Evolutionary conservation across 1,140 invertebrate genomes (phyloP).

Genomic region (Mylabris phalerata): DNA sequence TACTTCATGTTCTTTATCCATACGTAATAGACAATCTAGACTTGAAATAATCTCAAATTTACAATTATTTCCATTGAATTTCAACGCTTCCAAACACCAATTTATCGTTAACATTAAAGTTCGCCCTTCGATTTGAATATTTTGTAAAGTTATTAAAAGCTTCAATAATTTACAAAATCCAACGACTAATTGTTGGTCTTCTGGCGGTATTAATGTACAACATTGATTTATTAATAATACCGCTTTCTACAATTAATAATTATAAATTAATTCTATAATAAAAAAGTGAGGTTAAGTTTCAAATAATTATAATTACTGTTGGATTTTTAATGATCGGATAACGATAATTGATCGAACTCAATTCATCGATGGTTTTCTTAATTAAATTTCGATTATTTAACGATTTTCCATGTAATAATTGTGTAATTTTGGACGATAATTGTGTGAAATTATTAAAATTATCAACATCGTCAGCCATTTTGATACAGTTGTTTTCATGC

Average conservation of each 20-base stretch:
- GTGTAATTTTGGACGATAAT: slow-evolving; percentile 39
- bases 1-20: background rate
- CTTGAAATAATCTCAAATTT: background rate
- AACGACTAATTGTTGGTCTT: slow-evolving; percentile 41
- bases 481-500: background rate
- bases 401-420: slow-evolving; percentile 34
- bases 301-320: slow-evolving; percentile 35
- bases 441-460: slow-evolving; percentile 30
- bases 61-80: slow-evolving; percentile 22
- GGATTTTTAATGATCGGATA: slow-evolving; percentile 34
- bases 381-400: slow-evolving; percentile 41
- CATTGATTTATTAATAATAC: slow-evolving; percentile 44
- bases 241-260: slow-evolving; percentile 38
- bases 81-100: slow-evolving; percentile 42
- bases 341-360: slow-evolving; percentile 43
- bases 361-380: slow-evolving; percentile 39
- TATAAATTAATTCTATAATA: background rate
- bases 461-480: slow-evolving; percentile 18
- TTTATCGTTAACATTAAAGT: slow-evolving; percentile 37
- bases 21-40: slow-evolving; percentile 9
- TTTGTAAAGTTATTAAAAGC: slow-evolving; percentile 39
- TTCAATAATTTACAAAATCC: slow-evolving; percentile 43
- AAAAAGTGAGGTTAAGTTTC: slow-evolving; percentile 17
- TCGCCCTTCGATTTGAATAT: slow-evolving; percentile 36
- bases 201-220: slow-evolving; percentile 38